Conservation (phyloP, 30 jellyfish, hydroid and myxozoan species). For the Mastigias papua region DNA sequence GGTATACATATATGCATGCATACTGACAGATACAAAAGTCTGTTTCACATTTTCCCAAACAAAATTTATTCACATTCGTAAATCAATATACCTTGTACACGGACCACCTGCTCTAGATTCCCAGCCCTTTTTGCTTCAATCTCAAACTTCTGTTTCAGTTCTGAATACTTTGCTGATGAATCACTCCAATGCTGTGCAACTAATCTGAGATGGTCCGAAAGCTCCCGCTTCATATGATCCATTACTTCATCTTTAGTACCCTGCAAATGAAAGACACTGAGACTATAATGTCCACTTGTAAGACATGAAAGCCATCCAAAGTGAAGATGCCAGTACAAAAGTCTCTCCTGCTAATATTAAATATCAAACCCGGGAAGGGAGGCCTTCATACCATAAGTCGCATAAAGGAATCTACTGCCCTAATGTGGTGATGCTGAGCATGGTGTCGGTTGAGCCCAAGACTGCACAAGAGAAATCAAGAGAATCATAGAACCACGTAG, state of each 20-base stretch:
- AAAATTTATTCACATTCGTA: neutral
- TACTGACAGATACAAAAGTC: neutral
- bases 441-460: no score
- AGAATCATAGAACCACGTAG: no score
- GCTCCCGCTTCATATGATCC: slow-evolving; percentile 30
- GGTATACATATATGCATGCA: no score
- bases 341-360: no score
- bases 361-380: no score
- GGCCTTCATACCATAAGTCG: no score
- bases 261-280: slow-evolving; percentile 14
- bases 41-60: neutral
- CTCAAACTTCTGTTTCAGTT: slow-evolving; percentile 28
- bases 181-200: slow-evolving; percentile 37
- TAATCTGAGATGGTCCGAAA: slow-evolving; percentile 30
- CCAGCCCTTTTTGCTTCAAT: slow-evolving; percentile 29
- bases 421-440: no score
- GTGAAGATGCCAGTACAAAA: no score
- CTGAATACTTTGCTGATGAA: slow-evolving; percentile 12
- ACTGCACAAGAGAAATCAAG: no score
- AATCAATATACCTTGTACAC: slow-evolving; percentile 29
- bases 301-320: no score
- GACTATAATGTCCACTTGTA: no score
- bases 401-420: no score
- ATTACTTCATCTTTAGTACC: slow-evolving; percentile 48
- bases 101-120: slow-evolving; percentile 5